Conservation (phyloP, 2,113 vertebrate species). For the Zosterops hypoxanthus region DNA sequence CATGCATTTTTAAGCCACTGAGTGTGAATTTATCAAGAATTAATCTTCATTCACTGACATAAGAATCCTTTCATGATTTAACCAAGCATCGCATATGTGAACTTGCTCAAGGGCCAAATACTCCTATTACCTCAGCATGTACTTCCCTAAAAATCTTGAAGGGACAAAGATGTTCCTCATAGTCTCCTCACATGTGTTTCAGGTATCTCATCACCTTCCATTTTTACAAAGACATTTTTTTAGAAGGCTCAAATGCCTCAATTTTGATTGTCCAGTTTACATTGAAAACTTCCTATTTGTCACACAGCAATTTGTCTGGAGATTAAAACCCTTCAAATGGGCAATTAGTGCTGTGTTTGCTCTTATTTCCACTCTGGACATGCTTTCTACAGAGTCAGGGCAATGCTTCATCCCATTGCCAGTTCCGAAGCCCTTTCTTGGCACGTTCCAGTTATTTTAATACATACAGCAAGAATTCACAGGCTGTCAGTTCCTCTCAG, state of each 20-base stretch:
- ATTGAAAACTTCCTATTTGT: neutral
- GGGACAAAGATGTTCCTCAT: neutral
- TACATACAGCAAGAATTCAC: neutral
- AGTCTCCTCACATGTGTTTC: neutral
- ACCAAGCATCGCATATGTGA: rapidly evolving
- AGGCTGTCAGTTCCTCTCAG: neutral
- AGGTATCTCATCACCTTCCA: neutral
- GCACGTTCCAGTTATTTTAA: neutral
- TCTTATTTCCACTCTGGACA: neutral
- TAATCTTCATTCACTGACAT: neutral
- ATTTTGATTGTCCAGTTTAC: neutral
- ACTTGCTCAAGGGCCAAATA: neutral
- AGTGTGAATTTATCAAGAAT: neutral
- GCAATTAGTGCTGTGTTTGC: neutral
- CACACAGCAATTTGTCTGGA: neutral
- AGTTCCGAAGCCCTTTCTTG: neutral
- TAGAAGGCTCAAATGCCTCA: neutral
- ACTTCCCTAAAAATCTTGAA: neutral
- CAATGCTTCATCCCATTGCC: neutral
- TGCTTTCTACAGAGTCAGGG: neutral
- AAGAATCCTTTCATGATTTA: neutral
- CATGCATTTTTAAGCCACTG: neutral
- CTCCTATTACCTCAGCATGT: neutral
- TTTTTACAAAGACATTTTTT: neutral
- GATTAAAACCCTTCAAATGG: neutral